Evolutionary conservation across 2,797 vertebrate species (phyloP).

Genomic region (Gephyroberyx darwinii): DNA sequence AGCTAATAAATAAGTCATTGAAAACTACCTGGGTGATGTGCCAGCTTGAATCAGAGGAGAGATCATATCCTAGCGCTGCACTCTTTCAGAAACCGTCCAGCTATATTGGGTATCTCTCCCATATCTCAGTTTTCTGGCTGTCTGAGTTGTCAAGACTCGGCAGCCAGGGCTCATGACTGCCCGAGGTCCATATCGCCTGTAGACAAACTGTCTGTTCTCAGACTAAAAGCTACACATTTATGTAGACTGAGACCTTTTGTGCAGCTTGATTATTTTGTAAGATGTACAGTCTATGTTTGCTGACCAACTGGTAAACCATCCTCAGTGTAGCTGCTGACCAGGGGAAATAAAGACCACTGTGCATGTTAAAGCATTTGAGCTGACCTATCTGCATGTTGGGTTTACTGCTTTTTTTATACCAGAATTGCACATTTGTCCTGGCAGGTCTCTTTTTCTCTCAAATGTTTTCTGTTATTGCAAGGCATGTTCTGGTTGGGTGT

Average conservation of each 20-base stretch:
- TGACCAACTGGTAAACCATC: background rate
- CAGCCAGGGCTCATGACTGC: background rate
- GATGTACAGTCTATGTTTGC: background rate
- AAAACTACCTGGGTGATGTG: background rate
- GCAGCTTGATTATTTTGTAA: background rate
- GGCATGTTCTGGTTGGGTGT: background rate
- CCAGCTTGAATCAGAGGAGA: background rate
- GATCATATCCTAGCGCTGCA: background rate
- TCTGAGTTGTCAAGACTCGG: conserved; percentile 1
- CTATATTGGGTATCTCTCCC: conserved; percentile 5
- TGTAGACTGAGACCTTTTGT: background rate
- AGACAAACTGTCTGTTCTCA: background rate
- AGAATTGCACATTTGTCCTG: background rate
- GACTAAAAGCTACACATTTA: background rate
- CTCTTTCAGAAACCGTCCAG: background rate
- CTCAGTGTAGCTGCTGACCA: background rate
- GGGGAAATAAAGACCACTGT: background rate
- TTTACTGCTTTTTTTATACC: background rate
- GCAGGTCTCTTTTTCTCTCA: no score
- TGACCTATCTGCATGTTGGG: conserved; percentile 15
- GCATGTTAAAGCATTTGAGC: background rate
- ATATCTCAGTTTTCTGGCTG: background rate
- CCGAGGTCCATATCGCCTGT: background rate
- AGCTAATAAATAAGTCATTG: background rate
- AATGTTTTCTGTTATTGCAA: background rate